Conservation (phyloP, 1,140 invertebrate species). For the Calycopis cecrops region DNA sequence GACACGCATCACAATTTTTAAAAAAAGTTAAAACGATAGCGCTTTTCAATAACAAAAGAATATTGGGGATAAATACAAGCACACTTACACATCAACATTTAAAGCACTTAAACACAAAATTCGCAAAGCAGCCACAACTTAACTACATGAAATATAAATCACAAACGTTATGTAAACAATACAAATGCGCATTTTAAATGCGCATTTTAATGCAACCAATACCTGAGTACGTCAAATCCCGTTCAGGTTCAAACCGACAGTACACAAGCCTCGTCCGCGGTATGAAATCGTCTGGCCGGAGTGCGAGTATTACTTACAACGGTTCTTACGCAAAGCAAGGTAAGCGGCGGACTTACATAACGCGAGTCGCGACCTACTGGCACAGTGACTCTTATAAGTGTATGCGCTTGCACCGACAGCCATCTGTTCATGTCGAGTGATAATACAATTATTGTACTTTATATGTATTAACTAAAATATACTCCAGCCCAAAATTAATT, state of each 20-base stretch:
- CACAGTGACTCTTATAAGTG: constrained; percentile 61
- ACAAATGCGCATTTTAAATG: too few species aligned
- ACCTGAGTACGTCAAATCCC: background rate
- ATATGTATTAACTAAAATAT: background rate
- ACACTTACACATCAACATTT: too few species aligned
- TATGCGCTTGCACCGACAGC: constrained; percentile 47
- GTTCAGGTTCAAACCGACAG: constrained; percentile 7
- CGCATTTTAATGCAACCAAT: background rate
- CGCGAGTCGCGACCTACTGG: constrained; percentile 60
- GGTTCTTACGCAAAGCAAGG: constrained; percentile 59
- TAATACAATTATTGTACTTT: constrained; percentile 26
- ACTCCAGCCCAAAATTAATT: too few species aligned
- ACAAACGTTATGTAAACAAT: background rate
- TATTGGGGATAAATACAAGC: too few species aligned
- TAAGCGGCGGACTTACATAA: constrained; percentile 59
- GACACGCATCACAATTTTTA: too few species aligned
- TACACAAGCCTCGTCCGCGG: constrained; percentile 17
- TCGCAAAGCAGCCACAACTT: constrained; percentile 1
- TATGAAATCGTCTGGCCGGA: constrained; percentile 41
- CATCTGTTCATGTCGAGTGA: constrained; percentile 28
- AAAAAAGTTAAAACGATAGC: constrained; percentile 6
- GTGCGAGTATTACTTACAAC: constrained; percentile 44
- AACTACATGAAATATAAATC: background rate
- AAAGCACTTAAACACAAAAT: constrained; percentile 5
- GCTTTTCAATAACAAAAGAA: too few species aligned